These are phyloP conservation scores for Macrostomum cliftonense DNA, from an alignment of 2,888 invertebrate species.

Conservation along the genomic window DNA sequence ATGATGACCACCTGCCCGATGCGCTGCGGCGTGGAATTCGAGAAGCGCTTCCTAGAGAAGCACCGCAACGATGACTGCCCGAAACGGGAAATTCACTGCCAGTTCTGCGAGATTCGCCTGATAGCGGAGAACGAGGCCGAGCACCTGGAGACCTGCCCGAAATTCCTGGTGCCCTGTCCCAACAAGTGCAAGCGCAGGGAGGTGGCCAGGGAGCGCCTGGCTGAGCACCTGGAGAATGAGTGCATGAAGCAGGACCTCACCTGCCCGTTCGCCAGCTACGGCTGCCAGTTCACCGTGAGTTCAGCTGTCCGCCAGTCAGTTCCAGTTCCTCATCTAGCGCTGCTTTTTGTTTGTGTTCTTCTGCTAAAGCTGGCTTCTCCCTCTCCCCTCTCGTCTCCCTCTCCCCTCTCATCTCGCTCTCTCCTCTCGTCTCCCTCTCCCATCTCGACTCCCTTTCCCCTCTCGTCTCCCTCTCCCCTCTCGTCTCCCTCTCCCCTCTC, in stretches of 20 bases:
- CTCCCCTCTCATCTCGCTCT: too few relatives aligned
- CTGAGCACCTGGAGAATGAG: conserved; percentile 19
- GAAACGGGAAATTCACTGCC: conserved; percentile 18
- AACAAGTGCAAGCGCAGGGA: conserved; percentile 21
- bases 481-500: too few relatives aligned
- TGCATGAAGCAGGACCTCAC: conserved; percentile 19
- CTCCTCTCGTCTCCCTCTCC: too few relatives aligned
- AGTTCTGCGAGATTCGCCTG: conserved; percentile 18
- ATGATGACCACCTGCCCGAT: conserved; percentile 17
- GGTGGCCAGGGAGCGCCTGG: conserved; percentile 17
- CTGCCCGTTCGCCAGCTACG: conserved; percentile 21
- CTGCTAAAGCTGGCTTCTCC: neutral
- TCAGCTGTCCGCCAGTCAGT: too few relatives aligned
- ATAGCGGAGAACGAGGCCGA: conserved; percentile 16
- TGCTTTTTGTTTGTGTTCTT: neutral
- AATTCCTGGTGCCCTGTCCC: conserved; percentile 21
- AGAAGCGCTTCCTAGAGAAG: conserved; percentile 14
- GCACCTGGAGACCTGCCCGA: conserved; percentile 19
- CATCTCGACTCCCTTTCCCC: too few relatives aligned
- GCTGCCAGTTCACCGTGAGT: conserved; percentile 18
- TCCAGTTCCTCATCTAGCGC: too few relatives aligned
- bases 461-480: too few relatives aligned
- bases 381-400: too few relatives aligned
- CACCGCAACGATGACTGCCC: conserved; percentile 21
- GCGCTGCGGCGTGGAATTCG: conserved; percentile 18